These are phyloP conservation scores for Drosophila yakuba DNA, from an alignment of 1,140 invertebrate genomes.

Conservation along the genomic window DNA sequence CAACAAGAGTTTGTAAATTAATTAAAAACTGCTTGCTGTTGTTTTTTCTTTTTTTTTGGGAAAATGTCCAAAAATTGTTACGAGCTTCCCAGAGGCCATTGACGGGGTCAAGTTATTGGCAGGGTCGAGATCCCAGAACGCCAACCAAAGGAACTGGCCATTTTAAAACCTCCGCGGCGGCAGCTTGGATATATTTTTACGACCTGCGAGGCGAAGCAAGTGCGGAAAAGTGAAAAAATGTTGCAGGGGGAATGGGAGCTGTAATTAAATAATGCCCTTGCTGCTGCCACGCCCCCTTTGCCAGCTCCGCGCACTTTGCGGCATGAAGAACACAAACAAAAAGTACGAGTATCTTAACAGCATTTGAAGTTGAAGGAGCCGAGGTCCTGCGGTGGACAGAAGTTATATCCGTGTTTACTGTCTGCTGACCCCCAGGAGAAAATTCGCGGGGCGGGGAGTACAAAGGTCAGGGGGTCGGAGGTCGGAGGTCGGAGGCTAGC, in stretches of 20 bases:
- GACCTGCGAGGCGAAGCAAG: conserved; percentile 24
- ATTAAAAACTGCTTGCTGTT: conserved; percentile 42
- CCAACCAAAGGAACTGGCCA: neutral
- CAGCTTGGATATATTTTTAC: conserved; percentile 69
- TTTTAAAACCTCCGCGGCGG: neutral
- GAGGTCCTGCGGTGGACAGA: conserved; percentile 8
- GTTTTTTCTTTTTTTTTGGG: conserved; percentile 1
- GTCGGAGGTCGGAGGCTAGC: conserved; percentile 27
- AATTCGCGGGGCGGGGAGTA: neutral
- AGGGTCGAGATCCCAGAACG: conserved; percentile 2
- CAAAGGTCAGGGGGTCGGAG: neutral
- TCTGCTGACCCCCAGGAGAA: conserved; percentile 18
- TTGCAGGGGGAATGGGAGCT: conserved; percentile 3
- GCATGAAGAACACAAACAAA: conserved; percentile 35
- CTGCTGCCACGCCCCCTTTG: conserved; percentile 1
- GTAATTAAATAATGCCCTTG: conserved; percentile 53
- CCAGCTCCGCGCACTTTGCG: conserved; percentile 2
- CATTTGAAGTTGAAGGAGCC: conserved; percentile 67
- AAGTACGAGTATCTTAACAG: conserved; percentile 61
- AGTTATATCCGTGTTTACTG: conserved; percentile 9
- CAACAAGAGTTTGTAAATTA: conserved; percentile 48
- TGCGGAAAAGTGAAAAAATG: conserved; percentile 25
- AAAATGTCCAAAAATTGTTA: conserved; percentile 49
- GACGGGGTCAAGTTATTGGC: conserved; percentile 61
- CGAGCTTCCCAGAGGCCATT: conserved; percentile 70